Evolutionary conservation across 2,113 vertebrate genomes (phyloP).

Genomic region (Tamias sibiricus): DNA sequence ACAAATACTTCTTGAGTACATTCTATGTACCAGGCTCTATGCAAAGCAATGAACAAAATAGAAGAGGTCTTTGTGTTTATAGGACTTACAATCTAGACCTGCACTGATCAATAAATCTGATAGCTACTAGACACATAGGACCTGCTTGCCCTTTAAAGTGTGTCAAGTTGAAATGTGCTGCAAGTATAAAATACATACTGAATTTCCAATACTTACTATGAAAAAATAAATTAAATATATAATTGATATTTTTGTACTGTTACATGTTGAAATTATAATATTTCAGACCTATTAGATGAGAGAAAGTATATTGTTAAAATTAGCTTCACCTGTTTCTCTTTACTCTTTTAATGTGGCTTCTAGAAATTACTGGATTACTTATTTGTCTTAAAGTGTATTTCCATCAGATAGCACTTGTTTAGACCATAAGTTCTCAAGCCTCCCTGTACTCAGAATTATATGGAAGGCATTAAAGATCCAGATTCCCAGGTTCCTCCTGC

Average conservation of each 20-base stretch:
- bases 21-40: background rate
- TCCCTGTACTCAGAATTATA: background rate
- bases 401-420: background rate
- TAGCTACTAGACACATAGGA: background rate
- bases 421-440: background rate
- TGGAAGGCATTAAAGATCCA: background rate
- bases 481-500: background rate
- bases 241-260: background rate
- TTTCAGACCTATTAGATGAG: background rate
- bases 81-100: background rate
- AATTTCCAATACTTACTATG: background rate
- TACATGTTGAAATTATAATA: slow-evolving; percentile 17
- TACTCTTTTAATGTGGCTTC: background rate
- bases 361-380: background rate
- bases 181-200: background rate
- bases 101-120: background rate
- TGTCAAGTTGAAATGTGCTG: background rate
- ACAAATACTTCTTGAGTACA: background rate
- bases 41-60: background rate
- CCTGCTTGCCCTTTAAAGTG: background rate
- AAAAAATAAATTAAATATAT: background rate
- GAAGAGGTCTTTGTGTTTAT: background rate
- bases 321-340: background rate
- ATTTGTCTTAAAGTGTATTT: background rate
- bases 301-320: slow-evolving; percentile 6